Base-by-base conservation (phyloP, 2,113 vertebrate species). In the Cettia cetti region DNA sequence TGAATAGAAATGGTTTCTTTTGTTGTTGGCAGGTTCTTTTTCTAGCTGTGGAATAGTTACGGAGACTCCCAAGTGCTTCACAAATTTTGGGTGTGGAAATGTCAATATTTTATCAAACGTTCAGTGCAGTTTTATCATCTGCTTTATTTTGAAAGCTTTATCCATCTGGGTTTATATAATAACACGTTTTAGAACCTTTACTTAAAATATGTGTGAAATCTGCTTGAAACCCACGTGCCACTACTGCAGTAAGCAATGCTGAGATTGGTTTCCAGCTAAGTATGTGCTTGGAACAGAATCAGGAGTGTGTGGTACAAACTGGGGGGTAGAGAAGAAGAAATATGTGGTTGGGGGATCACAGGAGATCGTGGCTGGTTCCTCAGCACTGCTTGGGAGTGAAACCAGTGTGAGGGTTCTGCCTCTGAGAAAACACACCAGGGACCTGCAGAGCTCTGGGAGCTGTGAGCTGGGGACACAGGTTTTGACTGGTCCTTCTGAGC, bases 381-480 rank as follows among this genome's bases (percentile, higher is more conserved):
- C 84, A 45, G 84, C 80, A 37, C 31, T 61, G 81, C 68, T 7
- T 18, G 69, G 39, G 14, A 5, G 8, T 35, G 61, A 21, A 18
- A 31, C 5, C 20, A 35, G 21, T 19, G 65, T 5, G 70, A 33
- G 23, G 13, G 0, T 2, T 0, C 20, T 23, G 64, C 49, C 35
- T 1, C 15, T 4, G 60, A 8, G 65, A 13, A 18, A 39, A 44
- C 28, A 0, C 4, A n/a, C 1, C 22, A 21, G 33, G 23, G 40
- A 19, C 35, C 52, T 64, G 56, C 22, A 37, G 69, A 31, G 28
- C 23, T 4, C 35, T 4, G 6, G 24, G 61, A 72, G 72, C 81
- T 28, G 11, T 22, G 61, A 72, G 72, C 81, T 28, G 11, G 28
- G 22, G 13, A 75, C 33, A 3, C 15, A 12, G 39, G 4, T 47